phyloP scores from a whole-genome alignment of 2,113 vertebrate species.

The Eidolon helvum region DNA sequence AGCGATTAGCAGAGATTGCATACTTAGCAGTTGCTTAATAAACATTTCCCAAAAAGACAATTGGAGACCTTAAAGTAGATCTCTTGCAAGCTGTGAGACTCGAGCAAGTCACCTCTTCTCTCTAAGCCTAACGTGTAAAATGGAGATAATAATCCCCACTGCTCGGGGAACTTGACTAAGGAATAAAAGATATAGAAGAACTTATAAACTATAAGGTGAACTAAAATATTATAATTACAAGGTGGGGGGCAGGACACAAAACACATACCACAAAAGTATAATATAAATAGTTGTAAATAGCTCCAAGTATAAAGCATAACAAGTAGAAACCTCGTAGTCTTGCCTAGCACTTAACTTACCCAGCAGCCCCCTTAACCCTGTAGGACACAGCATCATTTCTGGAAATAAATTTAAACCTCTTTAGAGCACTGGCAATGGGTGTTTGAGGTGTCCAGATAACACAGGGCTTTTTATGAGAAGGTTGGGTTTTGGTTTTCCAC shows the following conservation, averaged over 20 bases:
- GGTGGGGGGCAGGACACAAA: background rate
- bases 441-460: background rate
- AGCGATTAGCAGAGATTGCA: too few species aligned
- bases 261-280: too few species aligned
- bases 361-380: background rate
- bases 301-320: too few species aligned
- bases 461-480: background rate
- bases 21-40: background rate
- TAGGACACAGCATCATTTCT: background rate
- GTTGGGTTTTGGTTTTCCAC: background rate
- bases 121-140: background rate
- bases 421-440: background rate
- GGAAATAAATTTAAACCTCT: background rate
- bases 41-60: background rate
- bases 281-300: rapidly evolving
- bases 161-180: background rate
- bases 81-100: background rate
- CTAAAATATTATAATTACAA: background rate
- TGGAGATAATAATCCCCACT: background rate
- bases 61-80: background rate
- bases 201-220: background rate
- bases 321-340: background rate
- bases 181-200: background rate
- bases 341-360: background rate
- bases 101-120: background rate